Percentiles rank a stretch among this genome's conserved stretches.
These are phyloP conservation scores for Syrmaticus mikado DNA, from an alignment of 2,113 vertebrate genomes.

Conservation along the genomic window DNA sequence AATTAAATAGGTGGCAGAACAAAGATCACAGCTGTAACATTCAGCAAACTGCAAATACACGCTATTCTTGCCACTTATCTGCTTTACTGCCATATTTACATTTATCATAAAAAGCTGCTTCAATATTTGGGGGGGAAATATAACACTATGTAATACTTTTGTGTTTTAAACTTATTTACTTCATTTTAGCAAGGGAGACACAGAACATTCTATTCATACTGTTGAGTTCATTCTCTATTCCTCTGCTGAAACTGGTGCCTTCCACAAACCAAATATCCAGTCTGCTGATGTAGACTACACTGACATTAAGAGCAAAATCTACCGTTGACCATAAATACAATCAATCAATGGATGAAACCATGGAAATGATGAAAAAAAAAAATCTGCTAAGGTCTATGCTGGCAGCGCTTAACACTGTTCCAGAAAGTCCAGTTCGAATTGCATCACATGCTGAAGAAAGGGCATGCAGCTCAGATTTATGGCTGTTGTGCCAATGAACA, in stretches of 20 bases:
- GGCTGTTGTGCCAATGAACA: background rate
- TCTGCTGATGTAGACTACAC: background rate
- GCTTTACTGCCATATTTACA: background rate
- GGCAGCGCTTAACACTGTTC: background rate
- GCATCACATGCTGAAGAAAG: background rate
- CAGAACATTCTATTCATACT: background rate
- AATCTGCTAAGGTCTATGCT: background rate
- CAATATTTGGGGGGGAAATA: background rate
- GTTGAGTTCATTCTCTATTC: background rate
- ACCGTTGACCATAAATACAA: background rate
- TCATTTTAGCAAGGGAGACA: background rate
- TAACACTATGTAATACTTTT: background rate
- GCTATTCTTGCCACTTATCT: background rate
- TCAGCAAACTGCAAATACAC: background rate
- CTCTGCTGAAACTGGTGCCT: background rate
- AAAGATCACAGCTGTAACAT: background rate
- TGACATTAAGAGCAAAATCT: conserved; percentile 3
- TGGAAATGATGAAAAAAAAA: background rate
- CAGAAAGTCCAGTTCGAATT: background rate
- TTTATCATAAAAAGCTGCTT: background rate
- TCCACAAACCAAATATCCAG: background rate
- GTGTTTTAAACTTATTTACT: background rate
- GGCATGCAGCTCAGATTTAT: background rate
- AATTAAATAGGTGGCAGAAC: background rate
- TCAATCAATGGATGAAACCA: background rate